Evolutionary conservation across 2,888 invertebrate genomes (phyloP).

Genomic region (Fabriciana adippe): DNA sequence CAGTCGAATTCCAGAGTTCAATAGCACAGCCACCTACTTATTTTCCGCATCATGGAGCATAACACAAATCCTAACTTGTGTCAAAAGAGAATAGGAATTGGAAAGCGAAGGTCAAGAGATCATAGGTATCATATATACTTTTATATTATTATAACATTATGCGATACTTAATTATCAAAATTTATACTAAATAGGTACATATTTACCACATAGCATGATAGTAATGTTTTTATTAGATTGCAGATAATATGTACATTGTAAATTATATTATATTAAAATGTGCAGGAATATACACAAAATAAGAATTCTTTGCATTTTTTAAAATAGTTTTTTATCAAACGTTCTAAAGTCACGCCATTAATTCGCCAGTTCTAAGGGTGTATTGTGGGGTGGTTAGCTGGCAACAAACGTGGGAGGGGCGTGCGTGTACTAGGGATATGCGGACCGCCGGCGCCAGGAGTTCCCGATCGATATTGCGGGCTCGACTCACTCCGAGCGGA

Average conservation of each 20-base stretch:
- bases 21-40: conserved; percentile 28
- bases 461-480: conserved; percentile 71
- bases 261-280: too few relatives aligned
- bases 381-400: conserved; percentile 36
- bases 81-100: conserved; percentile 12
- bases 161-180: too few relatives aligned
- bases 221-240: too few relatives aligned
- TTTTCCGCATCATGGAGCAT: conserved; percentile 23
- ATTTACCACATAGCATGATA: too few relatives aligned
- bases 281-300: too few relatives aligned
- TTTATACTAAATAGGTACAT: too few relatives aligned
- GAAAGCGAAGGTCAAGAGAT: conserved; percentile 32
- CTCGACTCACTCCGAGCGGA: conserved; percentile 59
- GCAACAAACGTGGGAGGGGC: conserved; percentile 58
- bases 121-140: neutral
- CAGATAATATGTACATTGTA: too few relatives aligned
- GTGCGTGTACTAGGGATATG: conserved; percentile 78
- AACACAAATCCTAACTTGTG: conserved; percentile 28
- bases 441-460: conserved; percentile 78
- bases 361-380: conserved; percentile 36
- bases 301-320: neutral
- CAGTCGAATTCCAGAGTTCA: conserved; percentile 26
- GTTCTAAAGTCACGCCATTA: conserved; percentile 39
- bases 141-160: neutral
- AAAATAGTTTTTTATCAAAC: conserved; percentile 22